Percentiles rank a stretch among this genome's conserved stretches.
Evolutionary conservation across 2,888 invertebrate genomes (phyloP).

Genomic region (Euphydryas editha): DNA sequence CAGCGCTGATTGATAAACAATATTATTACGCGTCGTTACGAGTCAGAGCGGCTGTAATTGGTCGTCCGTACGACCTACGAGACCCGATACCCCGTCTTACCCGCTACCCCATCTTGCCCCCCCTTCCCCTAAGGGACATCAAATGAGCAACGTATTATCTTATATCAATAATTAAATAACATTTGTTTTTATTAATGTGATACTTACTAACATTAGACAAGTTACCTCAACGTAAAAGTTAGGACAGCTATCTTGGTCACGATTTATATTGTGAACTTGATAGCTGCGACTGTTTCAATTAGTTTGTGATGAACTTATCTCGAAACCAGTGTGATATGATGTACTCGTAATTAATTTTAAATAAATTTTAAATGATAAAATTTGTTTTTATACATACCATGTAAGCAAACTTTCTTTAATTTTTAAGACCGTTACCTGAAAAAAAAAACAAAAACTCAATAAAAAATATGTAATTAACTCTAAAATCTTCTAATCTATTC

Average conservation of each 20-base stretch:
- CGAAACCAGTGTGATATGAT: conserved; percentile 48
- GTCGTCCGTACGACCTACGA: too few relatives aligned
- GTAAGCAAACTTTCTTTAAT: neutral
- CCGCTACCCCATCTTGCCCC: too few relatives aligned
- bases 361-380: conserved; percentile 41
- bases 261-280: conserved; percentile 73
- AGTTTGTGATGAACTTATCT: conserved; percentile 44
- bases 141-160: conserved; percentile 7
- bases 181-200: conserved; percentile 21
- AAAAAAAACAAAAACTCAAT: conserved; percentile 2
- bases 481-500: neutral
- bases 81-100: too few relatives aligned
- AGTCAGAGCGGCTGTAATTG: too few relatives aligned
- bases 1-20: too few relatives aligned
- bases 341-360: conserved; percentile 44
- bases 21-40: too few relatives aligned
- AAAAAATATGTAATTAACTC: too few relatives aligned
- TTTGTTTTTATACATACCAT: conserved; percentile 27
- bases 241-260: conserved; percentile 68
- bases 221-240: conserved; percentile 35
- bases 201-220: conserved; percentile 24
- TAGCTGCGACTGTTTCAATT: conserved; percentile 54
- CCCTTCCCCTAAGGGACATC: conserved; percentile 5
- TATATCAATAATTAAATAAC: conserved; percentile 2
- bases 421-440: conserved; percentile 23